A percentile compares a stretch with the other conserved stretches of the same genome.
Conservation (phyloP, 2,797 vertebrate genomes). For the Lepilemur ruficaudatus region DNA sequence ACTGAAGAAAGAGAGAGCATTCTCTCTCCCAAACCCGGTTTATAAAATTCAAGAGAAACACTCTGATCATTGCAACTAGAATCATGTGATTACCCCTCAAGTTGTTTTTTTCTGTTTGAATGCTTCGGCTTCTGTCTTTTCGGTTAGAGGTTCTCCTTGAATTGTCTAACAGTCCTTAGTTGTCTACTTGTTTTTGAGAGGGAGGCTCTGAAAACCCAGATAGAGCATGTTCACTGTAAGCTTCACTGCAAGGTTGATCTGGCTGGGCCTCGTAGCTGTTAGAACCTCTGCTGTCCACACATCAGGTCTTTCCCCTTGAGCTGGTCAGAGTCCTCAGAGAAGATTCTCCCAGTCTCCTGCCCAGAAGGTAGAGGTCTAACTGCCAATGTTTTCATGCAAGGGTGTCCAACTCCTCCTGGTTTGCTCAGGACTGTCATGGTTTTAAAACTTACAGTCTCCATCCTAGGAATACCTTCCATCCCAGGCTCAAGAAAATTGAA, state of each 20-base stretch:
- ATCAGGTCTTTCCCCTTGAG: neutral
- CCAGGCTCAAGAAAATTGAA: neutral
- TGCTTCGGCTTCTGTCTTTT: neutral
- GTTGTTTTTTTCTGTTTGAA: neutral
- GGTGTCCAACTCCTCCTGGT: neutral
- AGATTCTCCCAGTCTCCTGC: neutral
- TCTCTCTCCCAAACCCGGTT: neutral
- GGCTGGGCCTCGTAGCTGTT: neutral
- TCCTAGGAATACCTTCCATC: neutral
- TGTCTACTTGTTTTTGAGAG: neutral
- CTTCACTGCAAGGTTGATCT: neutral
- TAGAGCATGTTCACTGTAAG: neutral
- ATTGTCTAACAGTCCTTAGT: neutral
- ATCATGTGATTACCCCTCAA: neutral
- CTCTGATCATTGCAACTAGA: neutral
- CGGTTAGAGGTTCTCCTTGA: neutral
- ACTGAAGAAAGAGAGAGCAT: neutral
- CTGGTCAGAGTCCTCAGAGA: neutral
- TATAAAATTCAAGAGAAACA: conserved; percentile 24
- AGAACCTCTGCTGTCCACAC: neutral
- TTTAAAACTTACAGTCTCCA: neutral
- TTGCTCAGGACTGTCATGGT: neutral
- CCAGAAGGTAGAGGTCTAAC: neutral
- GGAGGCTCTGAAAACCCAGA: neutral
- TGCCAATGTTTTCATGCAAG: neutral